A percentile compares a stretch with the other conserved stretches of the same genome.
These are phyloP conservation scores for Piliocolobus tephrosceles DNA, from an alignment of 2,113 vertebrate genomes.

Conservation along the genomic window DNA sequence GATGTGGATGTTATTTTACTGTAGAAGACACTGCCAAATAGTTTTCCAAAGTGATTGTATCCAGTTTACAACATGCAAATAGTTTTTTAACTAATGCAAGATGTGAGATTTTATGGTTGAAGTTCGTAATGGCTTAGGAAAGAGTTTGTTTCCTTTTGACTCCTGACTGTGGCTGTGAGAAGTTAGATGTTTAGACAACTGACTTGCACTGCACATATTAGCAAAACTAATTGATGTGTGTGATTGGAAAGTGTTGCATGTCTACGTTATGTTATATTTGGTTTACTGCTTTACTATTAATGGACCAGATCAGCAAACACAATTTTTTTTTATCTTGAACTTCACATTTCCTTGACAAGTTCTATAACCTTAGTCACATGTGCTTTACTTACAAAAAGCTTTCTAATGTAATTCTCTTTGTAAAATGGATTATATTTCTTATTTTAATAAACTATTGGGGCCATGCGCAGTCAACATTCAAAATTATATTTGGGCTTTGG, in stretches of 20 bases:
- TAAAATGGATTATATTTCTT: constrained; percentile 45
- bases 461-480: background rate
- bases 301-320: constrained; percentile 1
- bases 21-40: background rate
- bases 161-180: background rate
- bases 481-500: constrained; percentile 40
- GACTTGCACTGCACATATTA: background rate
- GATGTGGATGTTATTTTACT: background rate
- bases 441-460: constrained; percentile 50
- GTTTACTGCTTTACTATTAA: background rate
- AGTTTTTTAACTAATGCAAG: background rate
- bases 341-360: constrained; percentile 33
- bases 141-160: constrained; percentile 20
- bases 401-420: constrained; percentile 54
- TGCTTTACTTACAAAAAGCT: constrained; percentile 48
- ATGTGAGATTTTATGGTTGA: background rate
- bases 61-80: background rate
- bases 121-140: background rate
- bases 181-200: constrained; percentile 1
- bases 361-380: constrained; percentile 21
- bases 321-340: constrained; percentile 44
- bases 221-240: constrained; percentile 10
- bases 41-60: background rate
- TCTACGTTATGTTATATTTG: constrained; percentile 11
- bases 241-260: constrained; percentile 1